phyloP scores from a whole-genome alignment of 1,140 invertebrate species.

The Drosophila funebris region DNA sequence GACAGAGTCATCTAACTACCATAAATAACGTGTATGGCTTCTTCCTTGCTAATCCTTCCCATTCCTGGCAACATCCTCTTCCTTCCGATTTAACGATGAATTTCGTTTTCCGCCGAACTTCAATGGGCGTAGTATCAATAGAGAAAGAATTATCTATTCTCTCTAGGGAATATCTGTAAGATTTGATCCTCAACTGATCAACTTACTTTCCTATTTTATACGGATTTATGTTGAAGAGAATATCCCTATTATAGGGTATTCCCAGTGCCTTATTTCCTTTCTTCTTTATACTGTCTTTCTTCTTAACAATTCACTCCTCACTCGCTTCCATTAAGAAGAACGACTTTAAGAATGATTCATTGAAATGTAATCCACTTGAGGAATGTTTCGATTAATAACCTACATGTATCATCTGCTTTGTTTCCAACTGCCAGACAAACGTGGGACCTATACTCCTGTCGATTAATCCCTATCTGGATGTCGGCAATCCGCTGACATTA shows the following conservation, averaged over 20 bases:
- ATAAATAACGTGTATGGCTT: too few species aligned
- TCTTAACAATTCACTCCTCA: not conserved
- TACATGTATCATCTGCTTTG: not conserved
- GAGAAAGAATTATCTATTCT: too few species aligned
- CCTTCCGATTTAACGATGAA: too few species aligned
- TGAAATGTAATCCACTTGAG: not conserved
- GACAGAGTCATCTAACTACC: too few species aligned
- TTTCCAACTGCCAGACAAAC: conserved; percentile 89
- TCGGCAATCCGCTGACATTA: conserved; percentile 93
- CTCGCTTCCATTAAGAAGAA: not conserved
- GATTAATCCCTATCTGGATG: conserved; percentile 94
- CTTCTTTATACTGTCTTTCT: not conserved
- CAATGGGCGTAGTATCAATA: too few species aligned
- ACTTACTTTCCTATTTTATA: too few species aligned
- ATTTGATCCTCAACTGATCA: not conserved
- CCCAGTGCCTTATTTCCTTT: not conserved
- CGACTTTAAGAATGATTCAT: not conserved
- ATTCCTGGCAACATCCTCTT: too few species aligned
- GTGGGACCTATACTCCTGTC: conserved; percentile 95
- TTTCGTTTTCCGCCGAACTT: too few species aligned
- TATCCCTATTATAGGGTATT: too few species aligned
- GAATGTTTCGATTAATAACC: not conserved
- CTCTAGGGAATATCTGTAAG: too few species aligned
- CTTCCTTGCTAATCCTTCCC: too few species aligned
- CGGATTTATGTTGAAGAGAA: too few species aligned